phyloP scores from a whole-genome alignment of 92 coral and sea anemone genomes.

The Pocillopora meandrina region DNA sequence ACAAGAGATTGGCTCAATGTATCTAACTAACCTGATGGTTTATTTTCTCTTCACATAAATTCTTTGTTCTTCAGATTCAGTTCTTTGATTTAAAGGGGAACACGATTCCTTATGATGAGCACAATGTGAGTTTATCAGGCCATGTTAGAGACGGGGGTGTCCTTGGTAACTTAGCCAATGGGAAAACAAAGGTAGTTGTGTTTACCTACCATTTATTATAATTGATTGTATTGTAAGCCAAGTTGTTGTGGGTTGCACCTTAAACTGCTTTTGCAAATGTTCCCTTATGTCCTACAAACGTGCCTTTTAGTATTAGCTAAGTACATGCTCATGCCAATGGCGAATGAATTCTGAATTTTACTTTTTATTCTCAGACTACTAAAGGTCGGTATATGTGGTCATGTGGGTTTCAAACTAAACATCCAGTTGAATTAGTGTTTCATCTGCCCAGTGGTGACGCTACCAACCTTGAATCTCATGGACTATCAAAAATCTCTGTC shows the following conservation, averaged over 20 bases:
- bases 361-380: constrained; percentile 66
- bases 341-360: background rate
- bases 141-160: constrained; percentile 64
- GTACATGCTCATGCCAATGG: too few species aligned
- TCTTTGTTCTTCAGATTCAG: constrained; percentile 66
- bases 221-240: background rate
- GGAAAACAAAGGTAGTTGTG: constrained; percentile 82
- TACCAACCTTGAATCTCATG: constrained; percentile 45
- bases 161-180: constrained; percentile 75
- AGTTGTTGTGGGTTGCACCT: too few species aligned
- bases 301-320: too few species aligned
- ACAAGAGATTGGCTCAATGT: too few species aligned
- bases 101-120: constrained; percentile 42
- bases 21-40: background rate
- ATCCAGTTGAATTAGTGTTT: constrained; percentile 79
- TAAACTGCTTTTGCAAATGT: too few species aligned
- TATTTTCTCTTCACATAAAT: background rate
- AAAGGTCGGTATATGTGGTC: constrained; percentile 95
- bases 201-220: background rate
- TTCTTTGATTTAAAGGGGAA: constrained; percentile 72
- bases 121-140: constrained; percentile 65
- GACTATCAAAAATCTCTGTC: constrained; percentile 75
- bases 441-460: constrained; percentile 62
- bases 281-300: too few species aligned
- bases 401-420: constrained; percentile 69